A percentile compares a stretch with the other conserved stretches of the same genome.
phyloP scores from a whole-genome alignment of 2,797 vertebrate species.

The Cirrhinus mrigala region DNA sequence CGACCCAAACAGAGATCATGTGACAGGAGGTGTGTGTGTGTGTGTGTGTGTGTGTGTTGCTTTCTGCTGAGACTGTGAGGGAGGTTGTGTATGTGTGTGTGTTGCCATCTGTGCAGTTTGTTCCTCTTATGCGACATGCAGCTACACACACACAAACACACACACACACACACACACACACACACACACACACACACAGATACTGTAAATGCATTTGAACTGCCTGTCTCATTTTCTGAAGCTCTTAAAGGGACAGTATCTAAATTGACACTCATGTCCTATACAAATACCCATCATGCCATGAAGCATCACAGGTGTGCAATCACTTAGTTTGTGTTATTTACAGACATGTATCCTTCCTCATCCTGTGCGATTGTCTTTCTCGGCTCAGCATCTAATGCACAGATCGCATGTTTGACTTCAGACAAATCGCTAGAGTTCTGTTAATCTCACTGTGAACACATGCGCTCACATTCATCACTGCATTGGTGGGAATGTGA shows the following conservation, averaged over 20 bases:
- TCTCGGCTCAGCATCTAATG: background rate
- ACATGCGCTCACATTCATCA: too few relatives aligned
- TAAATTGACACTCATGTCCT: background rate
- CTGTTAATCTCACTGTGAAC: background rate
- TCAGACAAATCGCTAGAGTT: background rate
- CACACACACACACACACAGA: constrained; percentile 8
- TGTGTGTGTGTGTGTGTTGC: constrained; percentile 7
- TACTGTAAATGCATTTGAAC: background rate
- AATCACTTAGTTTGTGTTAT: constrained; percentile 1
- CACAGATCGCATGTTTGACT: background rate
- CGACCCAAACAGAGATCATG: constrained; percentile 22
- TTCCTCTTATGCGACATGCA: constrained; percentile 15
- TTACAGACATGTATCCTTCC: background rate
- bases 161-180: constrained; percentile 26
- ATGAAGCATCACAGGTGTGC: constrained; percentile 34
- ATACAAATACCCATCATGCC: background rate
- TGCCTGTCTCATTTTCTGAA: background rate
- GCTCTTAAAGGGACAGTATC: background rate
- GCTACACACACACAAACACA: constrained; percentile 26
- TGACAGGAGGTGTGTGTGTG: constrained; percentile 24
- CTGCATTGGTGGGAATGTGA: too few relatives aligned
- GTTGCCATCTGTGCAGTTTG: constrained; percentile 34
- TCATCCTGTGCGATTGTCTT: background rate
- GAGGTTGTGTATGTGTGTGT: constrained; percentile 27
- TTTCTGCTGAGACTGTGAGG: constrained; percentile 25